Conservation (phyloP, 2,888 invertebrate species). For the Ischnus inquisitorius region DNA sequence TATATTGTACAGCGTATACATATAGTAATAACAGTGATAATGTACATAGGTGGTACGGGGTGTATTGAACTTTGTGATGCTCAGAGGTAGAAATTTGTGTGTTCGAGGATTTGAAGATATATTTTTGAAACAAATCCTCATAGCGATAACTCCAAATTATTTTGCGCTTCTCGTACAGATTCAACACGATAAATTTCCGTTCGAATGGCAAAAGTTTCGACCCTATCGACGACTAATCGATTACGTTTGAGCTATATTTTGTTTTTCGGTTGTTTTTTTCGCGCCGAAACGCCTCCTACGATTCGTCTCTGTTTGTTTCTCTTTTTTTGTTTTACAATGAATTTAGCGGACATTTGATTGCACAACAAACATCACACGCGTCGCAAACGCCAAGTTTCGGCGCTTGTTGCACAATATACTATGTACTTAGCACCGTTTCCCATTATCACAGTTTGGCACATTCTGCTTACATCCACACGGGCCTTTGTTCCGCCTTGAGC, state of each 20-base stretch:
- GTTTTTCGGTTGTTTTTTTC: too few relatives aligned
- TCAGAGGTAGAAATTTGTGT: slow-evolving; percentile 65
- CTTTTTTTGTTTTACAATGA: slow-evolving; percentile 6
- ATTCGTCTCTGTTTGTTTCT: neutral
- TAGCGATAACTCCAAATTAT: slow-evolving; percentile 1
- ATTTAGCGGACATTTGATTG: neutral
- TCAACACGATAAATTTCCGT: too few relatives aligned
- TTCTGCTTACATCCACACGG: neutral
- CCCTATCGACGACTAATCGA: neutral
- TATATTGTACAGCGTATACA: slow-evolving; percentile 23
- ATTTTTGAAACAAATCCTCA: slow-evolving; percentile 27
- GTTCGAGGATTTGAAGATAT: neutral
- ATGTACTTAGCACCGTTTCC: neutral
- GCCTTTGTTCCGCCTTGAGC: neutral
- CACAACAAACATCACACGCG: too few relatives aligned
- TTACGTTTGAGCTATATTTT: neutral
- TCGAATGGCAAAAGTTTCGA: neutral
- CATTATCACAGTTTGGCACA: slow-evolving; percentile 75
- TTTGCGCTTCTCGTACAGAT: neutral
- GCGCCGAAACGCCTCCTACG: neutral
- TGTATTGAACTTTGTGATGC: slow-evolving; percentile 51
- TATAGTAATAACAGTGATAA: slow-evolving; percentile 14
- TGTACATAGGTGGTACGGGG: neutral
- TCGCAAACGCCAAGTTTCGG: too few relatives aligned
- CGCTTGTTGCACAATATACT: too few relatives aligned